phyloP scores from a whole-genome alignment of 2,797 vertebrate genomes.

The Bradypodion pumilum region DNA sequence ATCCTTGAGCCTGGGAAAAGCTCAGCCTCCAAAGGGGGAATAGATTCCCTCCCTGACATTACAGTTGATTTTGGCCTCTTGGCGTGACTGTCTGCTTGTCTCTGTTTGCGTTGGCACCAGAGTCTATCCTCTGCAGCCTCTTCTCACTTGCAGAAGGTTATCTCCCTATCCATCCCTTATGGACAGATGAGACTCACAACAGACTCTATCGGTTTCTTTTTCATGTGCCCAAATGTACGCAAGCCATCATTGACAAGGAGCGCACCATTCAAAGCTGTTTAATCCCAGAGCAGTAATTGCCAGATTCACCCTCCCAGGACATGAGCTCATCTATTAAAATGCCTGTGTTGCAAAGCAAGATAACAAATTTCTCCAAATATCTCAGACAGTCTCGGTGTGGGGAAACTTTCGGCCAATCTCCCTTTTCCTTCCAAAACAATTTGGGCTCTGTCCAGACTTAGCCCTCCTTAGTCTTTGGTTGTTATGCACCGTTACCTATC shows the following conservation, averaged over 20 bases:
- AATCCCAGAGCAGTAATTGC: background rate
- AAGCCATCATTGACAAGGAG: no score
- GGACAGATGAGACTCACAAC: background rate
- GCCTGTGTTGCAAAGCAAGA: background rate
- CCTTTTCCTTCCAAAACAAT: no score
- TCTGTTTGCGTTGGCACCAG: background rate
- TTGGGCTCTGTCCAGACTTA: background rate
- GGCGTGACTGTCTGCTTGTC: background rate
- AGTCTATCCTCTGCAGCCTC: background rate
- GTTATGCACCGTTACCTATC: no score
- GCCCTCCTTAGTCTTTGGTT: background rate
- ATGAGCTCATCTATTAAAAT: background rate
- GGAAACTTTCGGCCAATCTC: no score
- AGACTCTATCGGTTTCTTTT: background rate
- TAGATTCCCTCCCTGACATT: background rate
- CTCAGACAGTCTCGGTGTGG: background rate
- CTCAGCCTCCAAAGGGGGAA: background rate
- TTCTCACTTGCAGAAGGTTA: background rate
- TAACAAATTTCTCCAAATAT: background rate
- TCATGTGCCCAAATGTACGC: no score
- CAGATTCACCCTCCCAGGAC: background rate
- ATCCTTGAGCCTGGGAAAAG: background rate
- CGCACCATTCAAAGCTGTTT: background rate
- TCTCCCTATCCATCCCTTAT: slow-evolving; percentile 4
- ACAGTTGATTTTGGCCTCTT: slow-evolving; percentile 14